Evolutionary conservation across 2,888 invertebrate species (phyloP).

Genomic region (Agrotis ipsilon): DNA sequence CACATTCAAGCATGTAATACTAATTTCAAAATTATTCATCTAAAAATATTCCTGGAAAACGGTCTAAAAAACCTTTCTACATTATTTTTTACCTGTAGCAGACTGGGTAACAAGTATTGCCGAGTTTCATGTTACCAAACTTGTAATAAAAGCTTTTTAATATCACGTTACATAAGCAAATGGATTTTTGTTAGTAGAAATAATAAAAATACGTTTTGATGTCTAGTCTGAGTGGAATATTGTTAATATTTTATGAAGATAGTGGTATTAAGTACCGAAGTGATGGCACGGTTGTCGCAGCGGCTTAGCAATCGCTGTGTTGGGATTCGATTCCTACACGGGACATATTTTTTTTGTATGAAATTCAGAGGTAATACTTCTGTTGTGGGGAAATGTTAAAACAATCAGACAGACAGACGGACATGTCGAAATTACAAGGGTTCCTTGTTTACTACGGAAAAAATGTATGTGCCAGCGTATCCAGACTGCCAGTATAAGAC

Average conservation of each 20-base stretch:
- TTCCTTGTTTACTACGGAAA: no score
- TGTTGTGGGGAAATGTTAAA: no score
- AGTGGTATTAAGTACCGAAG: neutral
- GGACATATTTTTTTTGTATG: no score
- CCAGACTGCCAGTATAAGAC: no score
- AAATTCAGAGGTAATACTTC: no score
- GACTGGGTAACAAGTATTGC: neutral
- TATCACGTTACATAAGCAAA: slow-evolving; percentile 27
- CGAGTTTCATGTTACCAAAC: slow-evolving; percentile 24
- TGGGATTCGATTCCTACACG: no score
- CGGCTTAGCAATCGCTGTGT: no score
- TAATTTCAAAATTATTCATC: neutral
- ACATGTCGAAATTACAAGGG: no score
- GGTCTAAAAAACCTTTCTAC: neutral
- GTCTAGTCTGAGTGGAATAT: slow-evolving; percentile 29
- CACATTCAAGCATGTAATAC: no score
- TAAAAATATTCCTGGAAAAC: neutral
- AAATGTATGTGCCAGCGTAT: no score
- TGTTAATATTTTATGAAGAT: slow-evolving; percentile 11
- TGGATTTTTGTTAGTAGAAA: slow-evolving; percentile 32
- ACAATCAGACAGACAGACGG: no score
- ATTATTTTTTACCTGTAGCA: neutral
- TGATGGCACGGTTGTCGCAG: no score
- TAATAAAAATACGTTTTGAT: slow-evolving; percentile 16
- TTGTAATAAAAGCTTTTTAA: slow-evolving; percentile 33